These are phyloP conservation scores for Orthonychiurus folsomi DNA, from an alignment of 2,888 invertebrate genomes.

Conservation along the genomic window DNA sequence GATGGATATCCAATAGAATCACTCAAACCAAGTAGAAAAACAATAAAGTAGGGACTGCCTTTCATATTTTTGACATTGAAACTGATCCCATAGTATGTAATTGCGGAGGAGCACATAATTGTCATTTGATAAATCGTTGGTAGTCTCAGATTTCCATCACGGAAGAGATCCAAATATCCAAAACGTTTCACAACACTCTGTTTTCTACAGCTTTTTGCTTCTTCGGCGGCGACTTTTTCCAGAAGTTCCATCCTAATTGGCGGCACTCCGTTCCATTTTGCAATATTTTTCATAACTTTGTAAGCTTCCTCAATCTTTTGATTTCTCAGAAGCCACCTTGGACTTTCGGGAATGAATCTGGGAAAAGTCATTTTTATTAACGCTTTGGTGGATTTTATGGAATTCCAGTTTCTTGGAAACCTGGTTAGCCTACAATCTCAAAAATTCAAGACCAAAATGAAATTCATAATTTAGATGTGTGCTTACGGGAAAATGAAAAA, in stretches of 20 bases:
- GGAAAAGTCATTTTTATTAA: too few species aligned
- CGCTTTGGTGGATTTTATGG: too few species aligned
- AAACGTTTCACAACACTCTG: background rate
- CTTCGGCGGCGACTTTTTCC: conserved; percentile 22
- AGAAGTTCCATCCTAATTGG: conserved; percentile 18
- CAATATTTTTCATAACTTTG: conserved; percentile 26
- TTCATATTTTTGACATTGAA: conserved; percentile 30
- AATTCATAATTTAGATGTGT: too few species aligned
- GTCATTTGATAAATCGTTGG: conserved; percentile 27
- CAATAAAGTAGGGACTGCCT: conserved; percentile 26
- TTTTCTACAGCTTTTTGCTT: conserved; percentile 9
- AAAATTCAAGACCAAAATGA: background rate
- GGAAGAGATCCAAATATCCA: conserved; percentile 26
- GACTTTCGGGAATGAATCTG: conserved; percentile 35
- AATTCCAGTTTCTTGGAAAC: too few species aligned
- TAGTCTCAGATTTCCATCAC: conserved; percentile 15
- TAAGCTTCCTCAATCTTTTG: conserved; percentile 26
- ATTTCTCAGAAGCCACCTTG: conserved; percentile 35
- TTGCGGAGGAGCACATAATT: conserved; percentile 25
- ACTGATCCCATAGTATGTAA: conserved; percentile 27
- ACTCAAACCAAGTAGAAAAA: conserved; percentile 23
- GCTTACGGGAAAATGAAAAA: conserved; percentile 30
- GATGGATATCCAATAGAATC: conserved; percentile 30
- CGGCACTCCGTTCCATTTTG: conserved; percentile 27
- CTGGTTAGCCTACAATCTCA: background rate